Evolutionary conservation across 2,888 invertebrate genomes (phyloP), one percentile per base, ranked within the genome.

Genomic region (Phyllotreta striolata): DNA sequence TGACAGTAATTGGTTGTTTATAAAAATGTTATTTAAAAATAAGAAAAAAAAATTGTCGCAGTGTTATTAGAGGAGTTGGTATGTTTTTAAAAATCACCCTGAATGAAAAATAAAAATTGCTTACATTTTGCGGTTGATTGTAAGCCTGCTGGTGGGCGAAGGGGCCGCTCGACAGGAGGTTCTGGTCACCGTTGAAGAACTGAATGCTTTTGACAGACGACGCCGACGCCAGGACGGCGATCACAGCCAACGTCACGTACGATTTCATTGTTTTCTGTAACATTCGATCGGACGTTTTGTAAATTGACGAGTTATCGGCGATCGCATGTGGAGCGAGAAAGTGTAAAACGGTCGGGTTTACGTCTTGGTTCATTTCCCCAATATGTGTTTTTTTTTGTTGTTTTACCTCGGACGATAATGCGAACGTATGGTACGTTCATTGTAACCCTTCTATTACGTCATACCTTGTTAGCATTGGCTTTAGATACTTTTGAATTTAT

Each of bases 161-260:
- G 56, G 6, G 68, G 64, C 7, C 59, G 24, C 43, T 67, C 63
- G 8, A 70, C 46, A 38, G 38, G 12, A 71, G 52, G 63, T 73
- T 71, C 58, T 67, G 69, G 12, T 67, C 49, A 9, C 67, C 52
- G 38, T 52, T 38, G n/a, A 71, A 47, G 60, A 66, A 44, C 62
- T 67, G 67, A 38, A 57, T 63, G 41, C 62, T 62, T 54, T 55
- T 59, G 40, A 35, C 64, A 34, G 59, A 37, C 14, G 62, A 43
- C 40, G 64, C 58, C 14, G 62, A 43, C 40, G 64, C 58, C 55
- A 67, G 13, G 13, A 65, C 39, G 61, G 64, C 64, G 39, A 67
- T 51, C 8, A 62, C 46, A n/a, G 56, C 52, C 7, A 70, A 24
- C 24, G 65, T 54, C 6, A 63, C 44, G 55, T 49, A 68, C 34